Base-by-base conservation (phyloP, 2,888 invertebrate species). In the Drosophila diplacantha region DNA sequence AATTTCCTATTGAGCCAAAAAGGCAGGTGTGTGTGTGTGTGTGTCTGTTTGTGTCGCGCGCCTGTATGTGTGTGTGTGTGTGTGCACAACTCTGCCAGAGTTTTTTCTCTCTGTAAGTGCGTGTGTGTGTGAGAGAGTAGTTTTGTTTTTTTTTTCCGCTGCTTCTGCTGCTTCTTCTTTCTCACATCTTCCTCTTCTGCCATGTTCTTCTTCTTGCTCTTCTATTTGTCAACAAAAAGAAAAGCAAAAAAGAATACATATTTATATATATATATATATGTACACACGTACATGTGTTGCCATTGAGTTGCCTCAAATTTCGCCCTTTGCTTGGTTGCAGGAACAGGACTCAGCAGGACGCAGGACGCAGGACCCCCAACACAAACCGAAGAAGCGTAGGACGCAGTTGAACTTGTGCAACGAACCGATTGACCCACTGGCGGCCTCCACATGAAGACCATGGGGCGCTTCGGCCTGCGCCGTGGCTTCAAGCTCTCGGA, bases 401-500 rank as follows among this genome's bases (percentile, higher is more conserved):
- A 53, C 65, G 35, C 38, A 46, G 66, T 54, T 18, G 32, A 20
- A 39, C 49, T 56, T 55, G 50, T 50, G 62, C 49, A 74, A 69
- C 71, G 41, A 66, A 50, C 54, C 53, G 52, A 5, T 31, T 35
- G 56, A 56, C 52, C 38, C 26, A 47, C 47, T 59, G 56, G 74
- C 77, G 56, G 74, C 77, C 58, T 71, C 69, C 74, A 60, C 53
- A 78, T 78, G 78, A 78, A 78, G 77, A 80, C 81, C 57, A 86
- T 86, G 85, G 85, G 86, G 70, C 85, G 86, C 57, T 84, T 86
- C 75, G 81, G 83, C 63, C 77, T 86, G 59, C 85, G 85, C 85
- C 68, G 85, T 74, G 74, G 82, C 76, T 83, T 83, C 53, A 85
- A 85, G 74, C 68, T 78, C 57, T 75, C 75, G 51, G 85, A 85